These are phyloP conservation scores for Malurus melanocephalus DNA, from an alignment of 2,113 vertebrate species.

Conservation along the genomic window DNA sequence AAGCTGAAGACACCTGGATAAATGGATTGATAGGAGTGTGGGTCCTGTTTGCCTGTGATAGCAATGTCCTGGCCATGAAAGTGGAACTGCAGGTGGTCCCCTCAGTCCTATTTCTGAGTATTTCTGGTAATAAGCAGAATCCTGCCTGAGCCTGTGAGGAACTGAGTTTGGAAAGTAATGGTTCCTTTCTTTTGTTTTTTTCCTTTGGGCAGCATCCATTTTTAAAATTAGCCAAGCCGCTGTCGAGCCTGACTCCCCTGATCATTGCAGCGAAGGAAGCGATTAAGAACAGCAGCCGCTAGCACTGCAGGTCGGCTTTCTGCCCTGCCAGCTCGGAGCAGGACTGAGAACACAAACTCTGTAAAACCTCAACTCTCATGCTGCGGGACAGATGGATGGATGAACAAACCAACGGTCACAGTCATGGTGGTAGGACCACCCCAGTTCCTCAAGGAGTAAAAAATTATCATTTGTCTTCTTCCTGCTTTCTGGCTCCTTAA, in stretches of 20 bases:
- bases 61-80: background rate
- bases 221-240: constrained; percentile 97
- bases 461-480: constrained; percentile 75
- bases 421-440: constrained; percentile 46
- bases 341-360: constrained; percentile 70
- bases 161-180: constrained; percentile 10
- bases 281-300: constrained; percentile 98
- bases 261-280: constrained; percentile 98
- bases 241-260: constrained; percentile 97
- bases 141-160: background rate
- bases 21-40: background rate
- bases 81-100: background rate
- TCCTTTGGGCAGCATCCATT: constrained; percentile 88
- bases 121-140: background rate
- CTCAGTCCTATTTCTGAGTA: background rate
- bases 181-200: background rate
- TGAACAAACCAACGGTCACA: constrained; percentile 62
- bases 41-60: background rate
- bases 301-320: constrained; percentile 60
- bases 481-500: constrained; percentile 77
- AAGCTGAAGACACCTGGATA: background rate
- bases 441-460: constrained; percentile 67
- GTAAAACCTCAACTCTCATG: constrained; percentile 63
- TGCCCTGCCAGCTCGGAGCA: constrained; percentile 61
- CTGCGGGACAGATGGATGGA: constrained; percentile 64